Evolutionary conservation across 2,113 vertebrate species (phyloP).

Genomic region (Sterrhoptilus dennistouni): DNA sequence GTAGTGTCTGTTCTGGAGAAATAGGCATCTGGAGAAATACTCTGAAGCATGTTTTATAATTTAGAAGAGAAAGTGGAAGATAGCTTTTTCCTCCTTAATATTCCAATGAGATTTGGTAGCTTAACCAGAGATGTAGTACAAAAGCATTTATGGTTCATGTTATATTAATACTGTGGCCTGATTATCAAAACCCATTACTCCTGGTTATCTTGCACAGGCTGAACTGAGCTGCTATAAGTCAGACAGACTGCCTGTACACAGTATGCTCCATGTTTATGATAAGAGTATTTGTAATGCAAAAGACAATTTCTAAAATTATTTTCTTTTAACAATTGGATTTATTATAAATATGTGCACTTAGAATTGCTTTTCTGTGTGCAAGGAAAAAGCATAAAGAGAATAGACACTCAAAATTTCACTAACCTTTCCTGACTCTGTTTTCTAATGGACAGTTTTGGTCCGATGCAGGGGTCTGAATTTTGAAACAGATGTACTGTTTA

Average conservation of each 20-base stretch:
- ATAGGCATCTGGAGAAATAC: slow-evolving; percentile 32
- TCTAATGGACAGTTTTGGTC: slow-evolving; percentile 70
- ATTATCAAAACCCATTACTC: slow-evolving; percentile 84
- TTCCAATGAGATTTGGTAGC: slow-evolving; percentile 79
- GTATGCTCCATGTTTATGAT: slow-evolving; percentile 69
- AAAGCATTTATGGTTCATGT: slow-evolving; percentile 80
- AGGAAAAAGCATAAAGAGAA: slow-evolving; percentile 51
- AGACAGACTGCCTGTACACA: slow-evolving; percentile 70
- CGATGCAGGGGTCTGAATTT: slow-evolving; percentile 54
- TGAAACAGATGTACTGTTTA: slow-evolving; percentile 58
- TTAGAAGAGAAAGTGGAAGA: slow-evolving; percentile 60
- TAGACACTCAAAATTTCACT: slow-evolving; percentile 50
- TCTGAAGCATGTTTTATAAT: slow-evolving; percentile 40
- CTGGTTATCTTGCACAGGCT: slow-evolving; percentile 77
- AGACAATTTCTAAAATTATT: slow-evolving; percentile 75
- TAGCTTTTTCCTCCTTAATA: slow-evolving; percentile 72
- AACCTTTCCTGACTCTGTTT: slow-evolving; percentile 42
- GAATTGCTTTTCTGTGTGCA: slow-evolving; percentile 45
- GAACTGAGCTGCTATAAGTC: slow-evolving; percentile 74
- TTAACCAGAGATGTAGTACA: slow-evolving; percentile 72
- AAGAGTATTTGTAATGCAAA: slow-evolving; percentile 72
- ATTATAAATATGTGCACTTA: slow-evolving; percentile 64
- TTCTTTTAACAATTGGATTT: slow-evolving; percentile 71
- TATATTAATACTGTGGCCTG: slow-evolving; percentile 82
- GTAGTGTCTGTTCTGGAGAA: not conserved